A percentile compares a stretch with the other conserved stretches of the same genome.
These are phyloP conservation scores for Anastrepha ludens DNA, from an alignment of 1,140 invertebrate genomes.

Conservation along the genomic window DNA sequence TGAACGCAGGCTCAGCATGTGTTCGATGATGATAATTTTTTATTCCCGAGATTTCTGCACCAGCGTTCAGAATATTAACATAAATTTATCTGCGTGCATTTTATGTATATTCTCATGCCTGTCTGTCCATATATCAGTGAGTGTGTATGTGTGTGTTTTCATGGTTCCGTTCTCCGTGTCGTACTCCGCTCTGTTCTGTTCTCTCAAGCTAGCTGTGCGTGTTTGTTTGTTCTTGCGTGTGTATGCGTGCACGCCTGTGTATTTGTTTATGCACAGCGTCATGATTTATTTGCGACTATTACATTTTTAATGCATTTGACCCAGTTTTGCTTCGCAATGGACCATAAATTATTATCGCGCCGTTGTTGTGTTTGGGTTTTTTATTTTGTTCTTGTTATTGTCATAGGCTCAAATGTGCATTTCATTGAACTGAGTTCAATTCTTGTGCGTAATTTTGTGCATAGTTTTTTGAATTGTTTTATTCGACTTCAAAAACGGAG, in stretches of 20 bases:
- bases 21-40: background rate
- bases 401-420: background rate
- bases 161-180: too few relatives aligned
- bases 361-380: background rate
- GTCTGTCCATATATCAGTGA: background rate
- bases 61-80: background rate
- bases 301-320: conserved; percentile 49
- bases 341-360: conserved; percentile 41
- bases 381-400: background rate
- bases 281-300: conserved; percentile 47
- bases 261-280: conserved; percentile 29
- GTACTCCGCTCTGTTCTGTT: background rate
- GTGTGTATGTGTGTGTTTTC: background rate
- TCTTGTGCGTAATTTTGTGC: background rate
- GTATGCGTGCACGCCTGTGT: background rate
- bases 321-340: conserved; percentile 29
- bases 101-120: conserved; percentile 36
- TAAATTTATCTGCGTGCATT: conserved; percentile 33
- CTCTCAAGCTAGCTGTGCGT: background rate
- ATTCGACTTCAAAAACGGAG: background rate
- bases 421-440: conserved; percentile 23
- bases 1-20: conserved; percentile 5
- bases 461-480: background rate
- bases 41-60: background rate
- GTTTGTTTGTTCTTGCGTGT: background rate